These are phyloP conservation scores for Acridotheres tristis DNA, from an alignment of 2,797 vertebrate species.

Conservation along the genomic window DNA sequence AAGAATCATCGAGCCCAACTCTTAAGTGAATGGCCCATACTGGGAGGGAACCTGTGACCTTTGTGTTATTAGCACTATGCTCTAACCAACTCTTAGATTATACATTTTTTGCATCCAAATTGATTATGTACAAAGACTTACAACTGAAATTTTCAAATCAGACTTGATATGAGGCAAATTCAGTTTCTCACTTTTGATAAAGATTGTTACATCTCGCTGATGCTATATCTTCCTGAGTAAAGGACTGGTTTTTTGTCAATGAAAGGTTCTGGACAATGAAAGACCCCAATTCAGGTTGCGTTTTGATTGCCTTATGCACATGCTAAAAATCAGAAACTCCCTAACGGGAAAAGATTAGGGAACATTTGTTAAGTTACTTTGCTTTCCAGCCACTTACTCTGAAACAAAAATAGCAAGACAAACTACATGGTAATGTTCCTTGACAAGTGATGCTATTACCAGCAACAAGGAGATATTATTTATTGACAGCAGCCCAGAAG, in stretches of 20 bases:
- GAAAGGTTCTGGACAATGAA: neutral
- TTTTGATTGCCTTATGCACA: neutral
- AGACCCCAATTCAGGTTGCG: neutral
- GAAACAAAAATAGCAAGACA: neutral
- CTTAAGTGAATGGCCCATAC: neutral
- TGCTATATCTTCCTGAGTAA: neutral
- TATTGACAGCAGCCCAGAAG: neutral
- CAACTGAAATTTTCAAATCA: neutral
- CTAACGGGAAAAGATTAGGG: neutral
- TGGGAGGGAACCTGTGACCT: neutral
- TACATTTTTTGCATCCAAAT: neutral
- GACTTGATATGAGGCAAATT: neutral
- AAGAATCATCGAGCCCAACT: rapidly evolving
- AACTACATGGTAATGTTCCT: neutral
- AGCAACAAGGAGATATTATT: neutral
- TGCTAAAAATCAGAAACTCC: neutral
- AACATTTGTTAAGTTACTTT: neutral
- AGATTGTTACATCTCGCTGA: neutral
- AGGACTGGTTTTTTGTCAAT: rapidly evolving
- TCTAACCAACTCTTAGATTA: neutral
- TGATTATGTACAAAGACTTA: neutral
- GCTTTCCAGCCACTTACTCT: neutral
- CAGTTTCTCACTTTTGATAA: neutral
- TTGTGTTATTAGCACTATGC: neutral
- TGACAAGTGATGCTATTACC: neutral